Percentiles rank a stretch among this genome's conserved stretches.
Evolutionary conservation across 2,797 vertebrate genomes (phyloP).

Genomic region (Hozukius guyotensis): DNA sequence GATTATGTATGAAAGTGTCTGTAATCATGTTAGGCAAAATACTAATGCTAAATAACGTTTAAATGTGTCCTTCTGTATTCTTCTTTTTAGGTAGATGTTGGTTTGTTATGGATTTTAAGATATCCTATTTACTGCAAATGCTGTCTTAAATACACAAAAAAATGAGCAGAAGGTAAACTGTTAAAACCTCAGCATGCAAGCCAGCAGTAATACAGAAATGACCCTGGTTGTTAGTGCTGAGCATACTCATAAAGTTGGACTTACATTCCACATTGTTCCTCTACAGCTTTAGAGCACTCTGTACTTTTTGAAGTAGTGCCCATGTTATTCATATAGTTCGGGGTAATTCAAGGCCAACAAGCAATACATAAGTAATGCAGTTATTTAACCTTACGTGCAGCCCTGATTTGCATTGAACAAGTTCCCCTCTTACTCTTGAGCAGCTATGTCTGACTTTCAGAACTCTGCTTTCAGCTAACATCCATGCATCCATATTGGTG

Average conservation of each 20-base stretch:
- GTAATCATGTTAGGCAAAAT: not conserved
- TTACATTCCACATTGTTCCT: not conserved
- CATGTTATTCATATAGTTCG: not conserved
- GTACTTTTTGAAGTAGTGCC: not conserved
- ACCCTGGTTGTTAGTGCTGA: not conserved
- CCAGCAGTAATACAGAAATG: too few relatives aligned
- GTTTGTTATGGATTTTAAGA: not conserved
- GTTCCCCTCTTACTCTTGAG: not conserved
- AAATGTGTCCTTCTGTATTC: not conserved
- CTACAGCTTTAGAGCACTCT: not conserved
- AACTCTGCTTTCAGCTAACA: not conserved
- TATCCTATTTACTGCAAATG: not conserved
- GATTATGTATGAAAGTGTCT: not conserved
- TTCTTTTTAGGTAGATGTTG: not conserved
- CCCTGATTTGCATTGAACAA: not conserved
- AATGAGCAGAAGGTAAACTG: not conserved
- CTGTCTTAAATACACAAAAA: not conserved
- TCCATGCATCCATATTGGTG: not conserved
- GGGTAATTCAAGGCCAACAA: not conserved
- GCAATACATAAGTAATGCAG: not conserved
- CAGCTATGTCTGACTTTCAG: not conserved
- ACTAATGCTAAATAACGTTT: not conserved
- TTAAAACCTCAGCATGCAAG: not conserved
- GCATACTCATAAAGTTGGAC: not conserved
- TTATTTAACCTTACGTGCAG: not conserved